Base-by-base conservation (phyloP, 2,888 invertebrate species). In the Diogma glabrata region DNA sequence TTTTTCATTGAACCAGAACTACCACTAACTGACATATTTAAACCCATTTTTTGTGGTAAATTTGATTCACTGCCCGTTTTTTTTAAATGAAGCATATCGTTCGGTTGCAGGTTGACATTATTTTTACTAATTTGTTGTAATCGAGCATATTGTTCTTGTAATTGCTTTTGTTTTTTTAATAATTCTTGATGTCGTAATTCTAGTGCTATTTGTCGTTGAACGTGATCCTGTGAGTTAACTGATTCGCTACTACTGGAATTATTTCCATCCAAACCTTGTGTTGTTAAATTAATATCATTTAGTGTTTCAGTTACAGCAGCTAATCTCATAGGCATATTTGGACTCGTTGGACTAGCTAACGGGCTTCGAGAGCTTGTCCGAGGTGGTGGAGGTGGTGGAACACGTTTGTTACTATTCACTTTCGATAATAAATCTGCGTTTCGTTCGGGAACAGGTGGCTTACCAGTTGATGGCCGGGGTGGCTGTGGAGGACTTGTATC, bases 371-470 rank as follows among this genome's bases (percentile, higher is more conserved):
- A 89, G 59, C 88, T 87, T 58, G 90, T 90, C 58, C 91, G 78
- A n/a, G 91, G 91, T 23, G 91, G 91, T 24, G 92, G 88, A n/a
- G 88, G 91, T 16, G 91, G 92, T 7, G 91, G 91, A 43, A 87
- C 82, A 50, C 87, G 78, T 61, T 86, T 80, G 61, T 86, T 80
- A 53, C 81, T 79, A 14, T 77, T 77, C 43, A 83, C 79, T 65
- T 86, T 72, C 53, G 84, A 82, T 53, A 86, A 73, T 54, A 87
- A 72, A 64, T 88, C 87, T 33, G 83, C 80, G 63, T 87, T 87
- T 22, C 88, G 76, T 70, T 88, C 87, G 51, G 88, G 87, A 53
- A 88, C 80, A 38, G 89, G 88, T 49, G 89, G 89, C 67, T 87
- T 87, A 60, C 73, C 71, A 55, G 75, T 65, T 57, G 75, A 65